Evolutionary conservation across 2,113 vertebrate species (phyloP).

Genomic region (Macquaria australasica): DNA sequence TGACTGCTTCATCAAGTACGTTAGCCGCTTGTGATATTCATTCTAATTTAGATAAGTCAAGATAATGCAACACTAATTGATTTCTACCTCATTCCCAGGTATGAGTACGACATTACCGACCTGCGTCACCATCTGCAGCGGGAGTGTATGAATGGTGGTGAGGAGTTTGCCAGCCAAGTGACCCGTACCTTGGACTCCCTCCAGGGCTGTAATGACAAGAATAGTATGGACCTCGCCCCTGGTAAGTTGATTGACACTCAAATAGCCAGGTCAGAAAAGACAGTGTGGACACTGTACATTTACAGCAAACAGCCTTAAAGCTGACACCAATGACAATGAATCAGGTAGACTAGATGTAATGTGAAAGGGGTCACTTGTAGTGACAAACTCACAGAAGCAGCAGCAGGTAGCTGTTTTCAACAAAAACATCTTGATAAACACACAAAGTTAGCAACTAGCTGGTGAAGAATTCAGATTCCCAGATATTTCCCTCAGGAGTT

Average conservation of each 20-base stretch:
- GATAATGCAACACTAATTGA: conserved; percentile 29
- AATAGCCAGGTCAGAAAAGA: neutral
- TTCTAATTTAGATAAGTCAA: neutral
- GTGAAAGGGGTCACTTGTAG: no score
- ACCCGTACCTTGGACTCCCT: conserved; percentile 96
- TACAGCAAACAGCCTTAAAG: neutral
- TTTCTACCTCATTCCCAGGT: conserved; percentile 59
- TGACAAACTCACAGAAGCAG: no score
- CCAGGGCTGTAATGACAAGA: conserved; percentile 97
- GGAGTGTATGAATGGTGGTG: conserved; percentile 98
- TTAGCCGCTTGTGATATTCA: conserved; percentile 5
- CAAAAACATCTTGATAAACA: no score
- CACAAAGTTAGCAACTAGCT: no score
- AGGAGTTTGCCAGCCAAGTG: conserved; percentile 97
- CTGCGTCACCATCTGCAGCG: conserved; percentile 96
- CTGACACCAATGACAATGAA: neutral
- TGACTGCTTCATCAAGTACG: conserved; percentile 2
- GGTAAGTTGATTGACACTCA: conserved; percentile 81
- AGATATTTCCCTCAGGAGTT: no score
- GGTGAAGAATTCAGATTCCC: no score
- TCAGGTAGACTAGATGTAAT: no score
- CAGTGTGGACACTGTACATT: neutral
- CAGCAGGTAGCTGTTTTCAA: no score
- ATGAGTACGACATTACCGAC: conserved; percentile 98
- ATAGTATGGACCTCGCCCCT: conserved; percentile 94